A percentile compares a stretch with the other conserved stretches of the same genome.
Conservation (phyloP, 2,113 vertebrate species). For the Chloroceryle aenea region DNA sequence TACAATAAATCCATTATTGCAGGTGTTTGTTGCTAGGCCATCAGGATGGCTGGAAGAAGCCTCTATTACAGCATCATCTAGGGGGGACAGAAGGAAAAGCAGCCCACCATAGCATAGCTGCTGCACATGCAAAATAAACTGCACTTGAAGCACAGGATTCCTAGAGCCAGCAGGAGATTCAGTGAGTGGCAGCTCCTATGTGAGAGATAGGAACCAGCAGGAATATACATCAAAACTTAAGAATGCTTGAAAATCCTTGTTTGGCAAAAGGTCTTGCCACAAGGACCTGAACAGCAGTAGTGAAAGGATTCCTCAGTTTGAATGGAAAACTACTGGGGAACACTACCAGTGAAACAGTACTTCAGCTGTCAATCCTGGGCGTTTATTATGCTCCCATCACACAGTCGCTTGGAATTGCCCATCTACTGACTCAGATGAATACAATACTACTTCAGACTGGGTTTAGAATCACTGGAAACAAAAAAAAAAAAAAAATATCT, state of each 20-base stretch:
- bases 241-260: neutral
- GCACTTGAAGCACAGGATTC: neutral
- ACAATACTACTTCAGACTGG: neutral
- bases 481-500: neutral
- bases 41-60: neutral
- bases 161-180: neutral
- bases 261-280: neutral
- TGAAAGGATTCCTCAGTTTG: neutral
- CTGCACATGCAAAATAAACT: neutral
- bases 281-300: neutral
- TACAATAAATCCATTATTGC: neutral
- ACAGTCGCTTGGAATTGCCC: neutral
- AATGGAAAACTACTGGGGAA: constrained; percentile 25
- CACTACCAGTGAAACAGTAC: neutral
- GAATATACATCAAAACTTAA: constrained; percentile 38
- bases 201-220: neutral
- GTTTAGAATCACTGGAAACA: neutral
- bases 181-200: neutral
- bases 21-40: neutral
- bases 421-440: neutral
- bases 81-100: constrained; percentile 48
- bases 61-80: constrained; percentile 66
- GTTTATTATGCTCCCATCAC: constrained; percentile 2
- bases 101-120: neutral
- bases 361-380: constrained; percentile 1